Percentiles rank a stretch among this genome's conserved stretches.
Conservation (phyloP, 2,113 vertebrate species). For the Echinops telfairi region DNA sequence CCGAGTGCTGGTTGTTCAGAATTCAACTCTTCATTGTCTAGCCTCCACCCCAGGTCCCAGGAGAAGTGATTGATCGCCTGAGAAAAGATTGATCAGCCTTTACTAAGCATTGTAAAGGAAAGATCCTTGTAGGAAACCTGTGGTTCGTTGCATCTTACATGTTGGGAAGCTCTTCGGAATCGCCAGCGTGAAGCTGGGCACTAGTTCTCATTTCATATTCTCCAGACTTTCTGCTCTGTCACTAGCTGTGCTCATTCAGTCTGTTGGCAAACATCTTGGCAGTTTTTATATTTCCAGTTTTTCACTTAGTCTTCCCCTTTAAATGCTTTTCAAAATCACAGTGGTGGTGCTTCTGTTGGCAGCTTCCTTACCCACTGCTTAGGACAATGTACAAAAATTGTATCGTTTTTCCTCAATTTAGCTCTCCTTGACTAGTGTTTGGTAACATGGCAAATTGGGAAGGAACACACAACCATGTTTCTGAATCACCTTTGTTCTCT, state of each 20-base stretch:
- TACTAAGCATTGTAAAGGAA: background rate
- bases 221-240: background rate
- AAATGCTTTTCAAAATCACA: background rate
- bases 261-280: background rate
- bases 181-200: background rate
- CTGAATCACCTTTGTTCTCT: background rate
- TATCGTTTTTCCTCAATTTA: background rate
- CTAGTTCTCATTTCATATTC: constrained; percentile 42
- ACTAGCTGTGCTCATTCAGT: background rate
- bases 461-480: background rate
- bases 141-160: background rate
- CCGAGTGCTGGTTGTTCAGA: no score
- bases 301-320: background rate
- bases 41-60: background rate
- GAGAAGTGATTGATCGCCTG: background rate
- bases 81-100: background rate
- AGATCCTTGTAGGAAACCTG: background rate
- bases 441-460: constrained; percentile 5
- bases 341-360: background rate
- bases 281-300: background rate
- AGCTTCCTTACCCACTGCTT: background rate
- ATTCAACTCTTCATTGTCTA: background rate
- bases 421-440: constrained; percentile 5
- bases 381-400: background rate
- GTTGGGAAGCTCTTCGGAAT: constrained; percentile 5